These are phyloP conservation scores for Xyliphius kryptos DNA, from an alignment of 2,113 vertebrate genomes.

Conservation along the genomic window DNA sequence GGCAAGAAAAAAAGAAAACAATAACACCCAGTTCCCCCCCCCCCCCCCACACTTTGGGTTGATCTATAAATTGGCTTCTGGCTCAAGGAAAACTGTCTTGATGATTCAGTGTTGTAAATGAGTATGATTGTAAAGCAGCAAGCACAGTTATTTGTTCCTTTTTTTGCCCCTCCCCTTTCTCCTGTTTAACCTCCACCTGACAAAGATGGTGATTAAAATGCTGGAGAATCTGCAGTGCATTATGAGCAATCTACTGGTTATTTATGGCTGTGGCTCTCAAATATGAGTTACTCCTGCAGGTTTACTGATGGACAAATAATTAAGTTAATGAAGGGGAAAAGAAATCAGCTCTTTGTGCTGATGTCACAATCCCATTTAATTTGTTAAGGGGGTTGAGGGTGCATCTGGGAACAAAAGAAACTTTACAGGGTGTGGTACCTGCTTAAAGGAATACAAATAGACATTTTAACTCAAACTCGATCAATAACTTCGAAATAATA, in stretches of 20 bases:
- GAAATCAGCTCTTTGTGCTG: conserved; percentile 13
- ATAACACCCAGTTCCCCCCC: no score
- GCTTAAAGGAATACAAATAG: no score
- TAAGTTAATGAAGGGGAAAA: conserved; percentile 52
- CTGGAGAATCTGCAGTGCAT: conserved; percentile 30
- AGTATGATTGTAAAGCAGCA: conserved; percentile 5
- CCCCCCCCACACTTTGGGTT: neutral
- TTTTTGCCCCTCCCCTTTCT: conserved; percentile 25
- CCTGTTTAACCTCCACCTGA: conserved; percentile 37
- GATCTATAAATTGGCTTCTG: conserved; percentile 1
- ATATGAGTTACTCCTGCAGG: conserved; percentile 53
- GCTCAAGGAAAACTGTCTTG: neutral
- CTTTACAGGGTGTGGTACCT: no score
- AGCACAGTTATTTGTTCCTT: conserved; percentile 14
- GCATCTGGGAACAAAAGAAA: no score
- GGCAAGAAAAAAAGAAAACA: conserved; percentile 33
- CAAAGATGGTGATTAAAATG: conserved; percentile 37
- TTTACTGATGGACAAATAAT: conserved; percentile 56
- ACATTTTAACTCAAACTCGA: no score
- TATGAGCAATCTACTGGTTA: conserved; percentile 34
- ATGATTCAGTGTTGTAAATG: conserved; percentile 28
- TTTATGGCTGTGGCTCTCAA: conserved; percentile 49
- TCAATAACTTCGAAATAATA: no score
- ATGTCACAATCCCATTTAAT: no score
- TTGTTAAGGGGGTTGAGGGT: no score